Evolutionary conservation across 2,797 vertebrate genomes (phyloP), one percentile per base, ranked within the genome.

Genomic region (Mareca penelope): DNA sequence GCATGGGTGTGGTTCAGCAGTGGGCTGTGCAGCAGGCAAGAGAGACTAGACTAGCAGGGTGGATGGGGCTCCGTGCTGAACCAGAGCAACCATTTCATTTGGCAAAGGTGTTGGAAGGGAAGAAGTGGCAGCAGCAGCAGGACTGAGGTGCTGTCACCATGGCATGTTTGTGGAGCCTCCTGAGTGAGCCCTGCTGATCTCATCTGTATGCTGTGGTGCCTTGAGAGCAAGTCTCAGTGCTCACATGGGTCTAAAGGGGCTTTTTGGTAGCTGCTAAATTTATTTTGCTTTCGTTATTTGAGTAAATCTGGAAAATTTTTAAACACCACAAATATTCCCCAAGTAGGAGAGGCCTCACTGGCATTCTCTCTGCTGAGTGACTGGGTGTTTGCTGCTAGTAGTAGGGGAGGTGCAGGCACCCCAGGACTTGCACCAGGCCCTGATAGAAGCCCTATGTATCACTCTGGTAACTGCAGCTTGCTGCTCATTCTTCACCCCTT

Each of bases 301-400:
- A 98, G 95, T 97, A 97, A 98, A 94, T 88, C 29, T 95, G 94
- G 96, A 96, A 95, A 97, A 96, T 97, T 97, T 94, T 98, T 93
- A 46, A 90, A 65, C 76, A 48, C 44, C 69, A 91, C 94, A 70
- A 81, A 95, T 78, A 92, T 97, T 96, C 91, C 96, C 89, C 48
- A 10, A 46, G 52, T 71, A 53, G 44, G 89, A 81, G 71, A 89
- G 50, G 81, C 61, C n/a, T 84, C 69, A 3, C 24, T 33, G 35
- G 14, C 2, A 17, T 59, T 82, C 53, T 85, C 13, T 65, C 42
- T 88, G 48, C 56, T 68, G 63, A 56, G 15, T 18, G 75, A 53
- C 31, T 52, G 82, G 9, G 12, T 68, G 23, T 48, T 93, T 72
- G 26, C 76, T 80, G 69, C 40, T 86, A 52, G 11, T 29, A 61